A percentile compares a stretch with the other conserved stretches of the same genome.
Evolutionary conservation across 2,113 vertebrate species (phyloP).

Genomic region (Toxotes chatareus): DNA sequence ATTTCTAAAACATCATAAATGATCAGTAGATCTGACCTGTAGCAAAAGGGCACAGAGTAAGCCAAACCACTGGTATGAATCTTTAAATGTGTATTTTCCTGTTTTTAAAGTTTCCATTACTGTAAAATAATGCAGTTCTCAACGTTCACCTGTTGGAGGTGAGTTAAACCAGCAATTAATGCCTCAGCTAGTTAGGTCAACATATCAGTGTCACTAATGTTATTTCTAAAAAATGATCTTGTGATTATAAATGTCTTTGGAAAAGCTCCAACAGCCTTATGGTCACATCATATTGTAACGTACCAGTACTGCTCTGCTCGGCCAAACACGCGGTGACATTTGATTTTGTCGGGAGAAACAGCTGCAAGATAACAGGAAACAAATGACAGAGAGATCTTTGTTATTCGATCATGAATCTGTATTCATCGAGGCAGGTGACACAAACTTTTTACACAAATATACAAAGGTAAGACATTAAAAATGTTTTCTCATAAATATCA

Average conservation of each 20-base stretch:
- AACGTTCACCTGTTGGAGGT: too few species aligned
- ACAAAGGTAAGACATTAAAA: slow-evolving; percentile 91
- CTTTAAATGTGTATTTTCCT: neutral
- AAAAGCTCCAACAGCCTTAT: neutral
- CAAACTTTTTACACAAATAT: slow-evolving; percentile 87
- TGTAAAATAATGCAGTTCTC: too few species aligned
- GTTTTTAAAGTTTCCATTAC: neutral
- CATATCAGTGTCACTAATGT: neutral
- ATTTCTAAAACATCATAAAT: neutral
- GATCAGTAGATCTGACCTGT: neutral
- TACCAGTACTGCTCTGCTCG: too few species aligned
- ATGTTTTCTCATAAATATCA: slow-evolving; percentile 92
- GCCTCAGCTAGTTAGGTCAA: neutral
- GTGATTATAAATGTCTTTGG: neutral
- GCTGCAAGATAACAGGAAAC: too few species aligned
- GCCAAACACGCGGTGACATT: too few species aligned
- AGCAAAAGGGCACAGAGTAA: too few species aligned
- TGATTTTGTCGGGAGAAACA: too few species aligned
- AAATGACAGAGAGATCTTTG: neutral
- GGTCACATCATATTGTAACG: neutral
- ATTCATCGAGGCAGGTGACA: slow-evolving; percentile 72
- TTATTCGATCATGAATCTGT: slow-evolving; percentile 64
- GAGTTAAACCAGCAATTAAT: too few species aligned
- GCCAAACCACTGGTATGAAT: neutral
- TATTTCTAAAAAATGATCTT: neutral